Base-by-base conservation (phyloP, 2,888 invertebrate genomes). In the Cheilosia pagana region DNA sequence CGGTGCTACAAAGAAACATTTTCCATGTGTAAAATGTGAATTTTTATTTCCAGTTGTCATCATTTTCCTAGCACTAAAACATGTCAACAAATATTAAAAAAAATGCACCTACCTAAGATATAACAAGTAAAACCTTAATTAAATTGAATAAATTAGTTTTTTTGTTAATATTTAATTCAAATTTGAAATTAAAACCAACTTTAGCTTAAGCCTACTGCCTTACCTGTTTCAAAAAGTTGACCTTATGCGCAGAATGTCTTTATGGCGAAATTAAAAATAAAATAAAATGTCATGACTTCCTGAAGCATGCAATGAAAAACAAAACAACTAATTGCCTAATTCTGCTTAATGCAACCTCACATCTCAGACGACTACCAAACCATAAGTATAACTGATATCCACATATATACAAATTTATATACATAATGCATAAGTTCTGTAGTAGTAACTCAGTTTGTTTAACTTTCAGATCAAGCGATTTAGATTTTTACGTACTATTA, bases 351-450 rank as follows among this genome's bases (percentile, higher is more conserved):
- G 62, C 77, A 77, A 43, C 70, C 62, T 57, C 19, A 57, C 50
- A 50, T 21, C 35, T 48, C 16, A 62, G 28, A 50, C 23, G 16
- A 43, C 25, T 28, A 28, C 28, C 25, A 53, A 50, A 28, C 14
- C 6, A 57, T 25, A 52, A 67, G 50, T 50, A 67, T 52, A 10
- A 70, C 45, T n/a, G 50, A 14, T 81, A 55, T 70, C 25, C 68
- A 78, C 45, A 71, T 74, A 79, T 79, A 68, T 79, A 79, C 79
- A 75, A 65, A 45, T 10, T 6, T 28, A 68, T 74, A 8, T 70
- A 83, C 68, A 74, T 28, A 45, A 50, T 41, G 45, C n/a, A 72
- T 45, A 70, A n/a, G 28, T 41, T 10, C 53, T 59, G 2, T 59
- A 53, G 14, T 53, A 67, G 16, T 60, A 43, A 53, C n/a, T 57